Evolutionary conservation across 2,797 vertebrate genomes (phyloP).

Genomic region (Myoxocephalus aenaeus): DNA sequence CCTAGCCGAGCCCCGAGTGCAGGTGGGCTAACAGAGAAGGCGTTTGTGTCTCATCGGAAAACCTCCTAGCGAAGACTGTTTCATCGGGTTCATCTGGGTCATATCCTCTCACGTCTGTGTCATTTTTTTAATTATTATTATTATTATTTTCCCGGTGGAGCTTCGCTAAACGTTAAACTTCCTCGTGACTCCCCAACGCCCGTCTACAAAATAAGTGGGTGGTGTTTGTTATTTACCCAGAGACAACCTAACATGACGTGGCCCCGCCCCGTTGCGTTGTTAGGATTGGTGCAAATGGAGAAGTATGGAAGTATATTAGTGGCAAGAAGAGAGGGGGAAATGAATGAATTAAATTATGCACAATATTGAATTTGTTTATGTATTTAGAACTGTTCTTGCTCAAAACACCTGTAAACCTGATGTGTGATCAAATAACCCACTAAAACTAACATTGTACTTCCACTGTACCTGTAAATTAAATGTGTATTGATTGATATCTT

Average conservation of each 20-base stretch:
- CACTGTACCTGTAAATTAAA: no score
- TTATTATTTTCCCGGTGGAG: neutral
- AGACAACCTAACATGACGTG: constrained; percentile 79
- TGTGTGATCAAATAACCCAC: no score
- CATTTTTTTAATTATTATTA: constrained; percentile 11
- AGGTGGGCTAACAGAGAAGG: constrained; percentile 32
- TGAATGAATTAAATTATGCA: constrained; percentile 29
- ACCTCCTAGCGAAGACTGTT: neutral
- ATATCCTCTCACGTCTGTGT: constrained; percentile 11
- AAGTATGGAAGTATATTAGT: neutral
- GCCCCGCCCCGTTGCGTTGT: constrained; percentile 62
- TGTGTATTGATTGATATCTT: no score
- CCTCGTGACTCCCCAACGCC: constrained; percentile 69
- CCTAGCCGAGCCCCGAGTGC: constrained; percentile 2
- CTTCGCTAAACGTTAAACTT: constrained; percentile 61
- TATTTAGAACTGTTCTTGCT: neutral
- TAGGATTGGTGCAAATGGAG: constrained; percentile 76
- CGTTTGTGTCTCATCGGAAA: constrained; percentile 4
- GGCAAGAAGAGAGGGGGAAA: neutral
- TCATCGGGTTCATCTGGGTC: neutral
- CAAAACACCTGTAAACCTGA: neutral
- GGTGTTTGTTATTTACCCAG: constrained; percentile 82
- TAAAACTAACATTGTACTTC: neutral
- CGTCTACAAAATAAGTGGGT: constrained; percentile 68
- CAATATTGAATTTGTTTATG: neutral